Base-by-base conservation (phyloP, 2,888 invertebrate genomes). In the Amphipyra tragopoginis region DNA sequence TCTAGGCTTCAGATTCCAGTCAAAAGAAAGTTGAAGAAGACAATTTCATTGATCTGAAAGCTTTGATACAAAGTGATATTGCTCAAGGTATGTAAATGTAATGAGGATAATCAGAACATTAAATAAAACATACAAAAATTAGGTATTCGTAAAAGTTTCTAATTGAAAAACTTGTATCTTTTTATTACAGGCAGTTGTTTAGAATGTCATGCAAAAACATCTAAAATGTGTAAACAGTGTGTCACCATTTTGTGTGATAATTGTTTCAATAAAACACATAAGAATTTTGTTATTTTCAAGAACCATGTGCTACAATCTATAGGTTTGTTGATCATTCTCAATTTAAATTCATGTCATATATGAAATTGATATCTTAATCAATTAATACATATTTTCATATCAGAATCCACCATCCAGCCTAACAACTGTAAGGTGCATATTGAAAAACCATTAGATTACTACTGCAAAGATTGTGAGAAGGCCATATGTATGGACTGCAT, bases 251-350 rank as follows among this genome's bases (percentile, higher is more conserved):
- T 94, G 36, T 95, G 95, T 77, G 89, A 91, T 2, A 62, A 72
- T 29, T 95, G 95, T 72, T 94, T 94, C 60, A 90, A 85, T 57
- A 93, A 91, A 80, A 86, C 88, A 6, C 95, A 95, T 70, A 92
- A 91, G 65, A 91, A 91, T 62, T 93, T 93, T 75, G 80, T 91
- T n/a, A 85, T 92, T 63, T 93, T 94, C 68, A 90, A 91, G 79
- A 91, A 86, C 65, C 95, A 95, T 84, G 70, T 82, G 1, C 83
- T 93, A 1, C 84, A 86, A 64, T 83, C 85, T 55, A 91, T 92
- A 60, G 88, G 89, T 89, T 44, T 34, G 69, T 54, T 21, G 21
- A 21, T 5, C 5, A 14, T 45, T 6, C 5, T 9, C 9, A 45
- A 14, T 33, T 45, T 21, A 14, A 10, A 10, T 21, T 13, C 3